phyloP scores from a whole-genome alignment of 1,140 invertebrate species.

The Mizuhopecten yessoensis region DNA sequence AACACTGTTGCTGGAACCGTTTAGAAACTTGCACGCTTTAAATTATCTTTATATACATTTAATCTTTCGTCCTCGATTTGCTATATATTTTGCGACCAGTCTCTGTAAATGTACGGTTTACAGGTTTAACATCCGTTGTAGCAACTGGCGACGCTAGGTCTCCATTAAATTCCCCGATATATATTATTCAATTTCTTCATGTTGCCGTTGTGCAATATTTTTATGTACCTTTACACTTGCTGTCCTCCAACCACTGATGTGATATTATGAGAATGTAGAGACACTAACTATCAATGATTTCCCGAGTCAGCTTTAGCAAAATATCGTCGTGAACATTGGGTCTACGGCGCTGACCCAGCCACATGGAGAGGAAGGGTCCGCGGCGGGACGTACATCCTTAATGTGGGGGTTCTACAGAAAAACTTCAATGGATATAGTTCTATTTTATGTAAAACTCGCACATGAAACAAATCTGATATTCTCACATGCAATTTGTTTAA shows the following conservation, averaged over 20 bases:
- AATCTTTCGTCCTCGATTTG: background rate
- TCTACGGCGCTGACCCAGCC: too few relatives aligned
- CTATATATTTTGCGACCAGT: background rate
- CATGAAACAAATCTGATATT: too few relatives aligned
- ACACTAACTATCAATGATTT: background rate
- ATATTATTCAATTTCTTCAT: background rate
- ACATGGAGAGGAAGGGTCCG: too few relatives aligned
- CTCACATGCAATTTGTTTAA: background rate
- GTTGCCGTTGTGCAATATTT: background rate
- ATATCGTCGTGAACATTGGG: too few relatives aligned
- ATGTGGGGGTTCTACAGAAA: too few relatives aligned
- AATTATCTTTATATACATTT: background rate
- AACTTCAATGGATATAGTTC: too few relatives aligned
- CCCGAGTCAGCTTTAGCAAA: too few relatives aligned
- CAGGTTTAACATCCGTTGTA: background rate
- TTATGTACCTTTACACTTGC: background rate
- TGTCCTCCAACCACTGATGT: background rate
- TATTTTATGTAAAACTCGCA: too few relatives aligned
- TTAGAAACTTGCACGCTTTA: background rate
- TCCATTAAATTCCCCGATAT: background rate
- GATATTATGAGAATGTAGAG: background rate
- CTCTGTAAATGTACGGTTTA: background rate
- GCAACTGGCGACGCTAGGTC: background rate
- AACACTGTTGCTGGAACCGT: background rate
- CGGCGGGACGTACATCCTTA: too few relatives aligned